Percentiles rank a stretch among this genome's conserved stretches.
phyloP scores from a whole-genome alignment of 2,113 vertebrate genomes.

The Clarias macrocephalus region DNA sequence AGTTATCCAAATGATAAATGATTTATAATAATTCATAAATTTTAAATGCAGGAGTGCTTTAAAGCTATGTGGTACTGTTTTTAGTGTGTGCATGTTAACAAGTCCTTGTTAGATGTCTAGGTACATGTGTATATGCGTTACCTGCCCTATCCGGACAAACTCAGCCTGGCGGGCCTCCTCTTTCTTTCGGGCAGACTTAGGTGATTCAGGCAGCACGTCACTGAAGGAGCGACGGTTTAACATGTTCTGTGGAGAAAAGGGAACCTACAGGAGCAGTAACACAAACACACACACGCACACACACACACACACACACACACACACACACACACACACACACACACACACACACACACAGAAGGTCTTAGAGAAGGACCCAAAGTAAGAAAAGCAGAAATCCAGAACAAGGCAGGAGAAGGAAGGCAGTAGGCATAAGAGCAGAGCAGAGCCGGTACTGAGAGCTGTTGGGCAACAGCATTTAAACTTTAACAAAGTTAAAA shows the following conservation, averaged over 20 bases:
- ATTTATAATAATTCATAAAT: not conserved
- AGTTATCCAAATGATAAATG: not conserved
- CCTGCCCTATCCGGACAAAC: conserved; percentile 96
- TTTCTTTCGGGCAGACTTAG: conserved; percentile 93
- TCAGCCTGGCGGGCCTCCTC: conserved; percentile 98
- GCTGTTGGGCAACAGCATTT: not conserved
- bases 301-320: conserved; percentile 38
- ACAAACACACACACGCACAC: conserved; percentile 36
- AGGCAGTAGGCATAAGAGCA: not conserved
- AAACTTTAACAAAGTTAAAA: not conserved
- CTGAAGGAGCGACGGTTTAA: conserved; percentile 96
- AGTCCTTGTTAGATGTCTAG: not conserved
- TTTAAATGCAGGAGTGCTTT: not conserved
- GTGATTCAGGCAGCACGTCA: conserved; percentile 94
- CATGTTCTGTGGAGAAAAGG: conserved; percentile 91
- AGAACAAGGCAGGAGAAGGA: conserved; percentile 23
- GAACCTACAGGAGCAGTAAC: conserved; percentile 69
- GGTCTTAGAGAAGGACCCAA: conserved; percentile 40
- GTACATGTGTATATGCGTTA: conserved; percentile 53
- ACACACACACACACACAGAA: no score
- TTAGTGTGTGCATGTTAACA: not conserved
- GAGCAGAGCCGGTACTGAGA: not conserved
- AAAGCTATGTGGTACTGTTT: not conserved
- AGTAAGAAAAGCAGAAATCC: conserved; percentile 27
- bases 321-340: conserved; percentile 41